phyloP scores from a whole-genome alignment of 2,797 vertebrate species.

The Alosa sapidissima region DNA sequence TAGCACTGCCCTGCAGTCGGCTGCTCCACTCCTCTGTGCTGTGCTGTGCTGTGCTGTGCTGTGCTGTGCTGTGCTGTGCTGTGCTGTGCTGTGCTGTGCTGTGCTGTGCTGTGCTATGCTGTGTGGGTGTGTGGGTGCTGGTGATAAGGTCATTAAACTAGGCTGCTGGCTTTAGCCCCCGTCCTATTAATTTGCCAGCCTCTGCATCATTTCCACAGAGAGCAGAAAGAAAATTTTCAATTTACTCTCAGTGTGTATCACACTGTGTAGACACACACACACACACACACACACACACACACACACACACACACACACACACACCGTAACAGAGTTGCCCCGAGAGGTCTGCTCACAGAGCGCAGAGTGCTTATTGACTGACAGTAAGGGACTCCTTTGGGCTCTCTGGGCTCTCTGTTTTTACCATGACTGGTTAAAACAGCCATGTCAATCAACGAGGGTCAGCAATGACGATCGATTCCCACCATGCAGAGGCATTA shows the following conservation, averaged over 20 bases:
- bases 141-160: constrained; percentile 58
- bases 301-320: constrained; percentile 2
- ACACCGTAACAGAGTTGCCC: not conserved
- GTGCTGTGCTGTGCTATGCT: not conserved
- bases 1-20: not conserved
- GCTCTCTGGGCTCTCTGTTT: no score
- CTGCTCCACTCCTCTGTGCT: no score
- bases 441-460: not conserved
- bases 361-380: not conserved
- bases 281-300: not conserved
- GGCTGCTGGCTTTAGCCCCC: constrained; percentile 31
- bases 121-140: not conserved
- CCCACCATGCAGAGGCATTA: not conserved
- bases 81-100: not conserved
- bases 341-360: not conserved
- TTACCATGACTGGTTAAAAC: not conserved
- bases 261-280: not conserved
- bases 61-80: no score
- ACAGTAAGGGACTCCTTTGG: not conserved
- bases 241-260: not conserved
- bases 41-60: not conserved
- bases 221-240: not conserved
- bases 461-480: not conserved
- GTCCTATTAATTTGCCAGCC: constrained; percentile 4
- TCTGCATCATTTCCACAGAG: not conserved